These are phyloP conservation scores for Vicugna pacos DNA, from an alignment of 2,113 vertebrate species.

Conservation along the genomic window DNA sequence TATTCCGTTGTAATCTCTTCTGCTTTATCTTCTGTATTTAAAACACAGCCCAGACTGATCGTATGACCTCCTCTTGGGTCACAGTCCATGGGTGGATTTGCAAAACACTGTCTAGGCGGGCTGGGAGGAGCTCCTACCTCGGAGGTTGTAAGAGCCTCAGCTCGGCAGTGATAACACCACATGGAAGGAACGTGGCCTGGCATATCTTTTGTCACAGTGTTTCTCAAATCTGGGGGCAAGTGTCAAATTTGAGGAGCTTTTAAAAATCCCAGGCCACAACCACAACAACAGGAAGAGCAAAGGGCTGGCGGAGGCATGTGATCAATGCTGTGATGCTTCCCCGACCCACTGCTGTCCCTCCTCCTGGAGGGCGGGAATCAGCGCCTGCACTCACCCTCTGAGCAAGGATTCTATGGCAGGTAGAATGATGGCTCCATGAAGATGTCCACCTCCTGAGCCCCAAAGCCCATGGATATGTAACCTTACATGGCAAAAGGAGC, in stretches of 20 bases:
- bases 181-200: not conserved
- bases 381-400: rapidly evolving
- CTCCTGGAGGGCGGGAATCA: not conserved
- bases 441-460: not conserved
- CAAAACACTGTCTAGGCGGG: not conserved
- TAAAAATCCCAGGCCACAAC: not conserved
- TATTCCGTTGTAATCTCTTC: not conserved
- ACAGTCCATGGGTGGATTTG: not conserved
- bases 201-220: not conserved
- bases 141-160: not conserved
- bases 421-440: not conserved
- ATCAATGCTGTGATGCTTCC: not conserved
- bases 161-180: not conserved
- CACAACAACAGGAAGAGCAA: not conserved
- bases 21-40: not conserved
- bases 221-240: not conserved
- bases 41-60: not conserved
- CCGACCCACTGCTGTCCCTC: too few relatives aligned
- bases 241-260: not conserved
- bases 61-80: not conserved
- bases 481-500: not conserved
- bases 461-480: not conserved
- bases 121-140: not conserved
- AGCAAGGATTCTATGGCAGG: not conserved
- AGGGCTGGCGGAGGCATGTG: not conserved